Evolutionary conservation across 2,113 vertebrate genomes (phyloP).

Genomic region (Pontoporia blainvillei): DNA sequence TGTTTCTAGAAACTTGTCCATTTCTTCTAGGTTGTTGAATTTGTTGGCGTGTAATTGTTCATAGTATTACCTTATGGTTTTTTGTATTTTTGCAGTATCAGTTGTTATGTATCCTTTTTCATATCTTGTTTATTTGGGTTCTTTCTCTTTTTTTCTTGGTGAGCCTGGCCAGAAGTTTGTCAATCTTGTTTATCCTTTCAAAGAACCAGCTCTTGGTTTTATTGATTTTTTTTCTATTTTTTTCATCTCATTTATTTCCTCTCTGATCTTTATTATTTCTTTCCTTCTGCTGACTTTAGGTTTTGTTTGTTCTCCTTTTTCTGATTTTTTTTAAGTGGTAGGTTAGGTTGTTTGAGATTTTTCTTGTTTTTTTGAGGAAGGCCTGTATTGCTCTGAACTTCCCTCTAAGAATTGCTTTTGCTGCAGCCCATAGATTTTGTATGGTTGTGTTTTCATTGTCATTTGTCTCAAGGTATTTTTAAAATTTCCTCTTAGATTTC

Average conservation of each 20-base stretch:
- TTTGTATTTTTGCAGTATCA: background rate
- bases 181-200: background rate
- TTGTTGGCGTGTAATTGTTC: no score
- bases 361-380: background rate
- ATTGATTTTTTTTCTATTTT: background rate
- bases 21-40: no score
- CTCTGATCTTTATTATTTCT: background rate
- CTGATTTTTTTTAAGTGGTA: background rate
- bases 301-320: background rate
- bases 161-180: background rate
- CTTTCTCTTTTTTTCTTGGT: background rate
- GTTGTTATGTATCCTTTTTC: background rate
- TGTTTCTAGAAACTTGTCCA: no score
- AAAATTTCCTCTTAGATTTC: background rate
- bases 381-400: background rate
- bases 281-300: background rate
- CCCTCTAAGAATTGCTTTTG: background rate
- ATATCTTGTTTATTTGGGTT: background rate
- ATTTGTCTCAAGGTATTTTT: background rate
- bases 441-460: background rate
- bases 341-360: background rate
- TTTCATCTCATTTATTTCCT: background rate
- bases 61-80: no score
- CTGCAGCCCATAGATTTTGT: background rate
- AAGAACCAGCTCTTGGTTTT: background rate